A percentile compares a stretch with the other conserved stretches of the same genome.
Evolutionary conservation across 2,797 vertebrate species (phyloP).

Genomic region (Acipenser oxyrinchus): DNA sequence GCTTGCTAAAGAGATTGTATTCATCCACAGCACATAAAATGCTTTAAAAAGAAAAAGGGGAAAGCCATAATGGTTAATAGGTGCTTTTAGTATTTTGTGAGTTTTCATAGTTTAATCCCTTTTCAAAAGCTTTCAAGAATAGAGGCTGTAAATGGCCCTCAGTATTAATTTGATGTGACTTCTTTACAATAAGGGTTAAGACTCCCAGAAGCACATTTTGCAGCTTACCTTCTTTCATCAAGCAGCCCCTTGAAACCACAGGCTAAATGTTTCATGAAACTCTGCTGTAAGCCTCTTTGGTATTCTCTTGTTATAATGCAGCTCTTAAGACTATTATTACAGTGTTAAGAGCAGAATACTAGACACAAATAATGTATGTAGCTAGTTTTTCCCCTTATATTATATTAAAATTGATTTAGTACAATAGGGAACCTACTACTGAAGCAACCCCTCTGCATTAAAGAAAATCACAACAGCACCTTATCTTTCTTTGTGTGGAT

Average conservation of each 20-base stretch:
- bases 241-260: constrained; percentile 66
- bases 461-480: constrained; percentile 7
- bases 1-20: constrained; percentile 30
- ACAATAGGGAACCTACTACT: constrained; percentile 29
- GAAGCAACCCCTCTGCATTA: constrained; percentile 40
- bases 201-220: constrained; percentile 80
- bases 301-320: constrained; percentile 58
- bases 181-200: constrained; percentile 91
- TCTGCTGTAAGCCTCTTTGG: constrained; percentile 69
- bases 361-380: constrained; percentile 52
- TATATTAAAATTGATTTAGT: constrained; percentile 49
- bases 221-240: constrained; percentile 73
- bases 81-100: constrained; percentile 93
- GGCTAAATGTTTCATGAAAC: constrained; percentile 77
- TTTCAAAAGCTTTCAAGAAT: constrained; percentile 96
- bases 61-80: constrained; percentile 77
- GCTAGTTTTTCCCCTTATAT: constrained; percentile 37
- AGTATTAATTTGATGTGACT: constrained; percentile 99
- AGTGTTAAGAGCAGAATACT: constrained; percentile 47
- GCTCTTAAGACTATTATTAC: constrained; percentile 61
- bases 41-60: constrained; percentile 43
- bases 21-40: constrained; percentile 37
- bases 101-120: constrained; percentile 99
- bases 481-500: no score
- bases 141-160: constrained; percentile 96